Percentiles rank a stretch among this genome's conserved stretches.
Evolutionary conservation across 2,888 invertebrate genomes (phyloP).

Genomic region (Parnassius orleans): DNA sequence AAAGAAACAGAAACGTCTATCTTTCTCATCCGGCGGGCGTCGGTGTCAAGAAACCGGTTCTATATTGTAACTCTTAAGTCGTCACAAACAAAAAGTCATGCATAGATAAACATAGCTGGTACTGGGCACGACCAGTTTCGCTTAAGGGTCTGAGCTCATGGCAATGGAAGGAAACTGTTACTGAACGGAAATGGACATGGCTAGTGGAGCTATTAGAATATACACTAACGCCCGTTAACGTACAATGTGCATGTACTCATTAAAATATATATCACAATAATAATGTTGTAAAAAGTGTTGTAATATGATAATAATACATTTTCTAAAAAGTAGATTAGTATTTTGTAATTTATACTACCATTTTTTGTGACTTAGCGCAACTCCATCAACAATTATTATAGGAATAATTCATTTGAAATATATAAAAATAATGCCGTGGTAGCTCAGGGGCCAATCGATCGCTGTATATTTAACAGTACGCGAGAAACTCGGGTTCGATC

Average conservation of each 20-base stretch:
- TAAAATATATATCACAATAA: too few species aligned
- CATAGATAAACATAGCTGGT: conserved; percentile 62
- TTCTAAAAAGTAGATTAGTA: too few species aligned
- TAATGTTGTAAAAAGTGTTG: too few species aligned
- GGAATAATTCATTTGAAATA: too few species aligned
- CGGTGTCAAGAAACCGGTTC: conserved; percentile 64
- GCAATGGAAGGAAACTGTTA: conserved; percentile 69
- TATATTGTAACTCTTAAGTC: conserved; percentile 63
- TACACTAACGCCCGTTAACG: conserved; percentile 42
- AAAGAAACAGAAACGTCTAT: conserved; percentile 66
- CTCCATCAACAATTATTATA: too few species aligned
- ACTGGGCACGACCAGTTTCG: conserved; percentile 50
- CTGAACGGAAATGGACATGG: conserved; percentile 68
- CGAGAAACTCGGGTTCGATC: too few species aligned
- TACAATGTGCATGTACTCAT: conserved; percentile 26
- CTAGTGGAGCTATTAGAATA: conserved; percentile 47
- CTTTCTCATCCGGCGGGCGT: conserved; percentile 63
- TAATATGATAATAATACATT: too few species aligned
- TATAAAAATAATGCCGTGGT: too few species aligned
- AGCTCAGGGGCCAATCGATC: too few species aligned
- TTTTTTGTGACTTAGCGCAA: too few species aligned
- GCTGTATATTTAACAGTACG: too few species aligned
- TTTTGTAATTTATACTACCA: too few species aligned
- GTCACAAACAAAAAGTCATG: conserved; percentile 67
- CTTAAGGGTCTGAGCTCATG: conserved; percentile 47